Conservation (phyloP, 2,113 vertebrate genomes). For the Hystrix cristata region DNA sequence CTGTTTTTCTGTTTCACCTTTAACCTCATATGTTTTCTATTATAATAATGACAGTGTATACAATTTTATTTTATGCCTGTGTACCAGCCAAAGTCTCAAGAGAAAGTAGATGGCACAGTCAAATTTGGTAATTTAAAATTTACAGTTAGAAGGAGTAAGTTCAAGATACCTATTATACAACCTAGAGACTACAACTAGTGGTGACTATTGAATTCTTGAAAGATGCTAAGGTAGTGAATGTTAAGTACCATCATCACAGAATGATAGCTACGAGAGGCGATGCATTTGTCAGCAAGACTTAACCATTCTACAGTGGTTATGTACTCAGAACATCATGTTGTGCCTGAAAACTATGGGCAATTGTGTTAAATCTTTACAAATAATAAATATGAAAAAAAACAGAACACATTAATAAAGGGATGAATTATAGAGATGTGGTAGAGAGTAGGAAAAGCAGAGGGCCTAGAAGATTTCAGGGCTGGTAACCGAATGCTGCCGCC, state of each 20-base stretch:
- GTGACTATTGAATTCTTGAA: neutral
- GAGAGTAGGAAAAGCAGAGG: neutral
- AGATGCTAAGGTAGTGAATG: neutral
- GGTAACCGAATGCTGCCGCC: neutral
- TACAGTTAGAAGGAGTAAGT: neutral
- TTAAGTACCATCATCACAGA: neutral
- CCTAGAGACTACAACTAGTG: neutral
- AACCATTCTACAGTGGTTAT: neutral
- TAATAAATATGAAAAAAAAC: neutral
- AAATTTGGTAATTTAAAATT: conserved; percentile 33
- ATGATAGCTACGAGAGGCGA: too few relatives aligned
- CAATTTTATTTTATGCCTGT: conserved; percentile 17
- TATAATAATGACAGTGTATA: neutral
- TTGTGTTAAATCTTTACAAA: neutral
- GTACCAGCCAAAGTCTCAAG: neutral
- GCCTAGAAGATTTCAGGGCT: neutral
- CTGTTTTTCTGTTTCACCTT: conserved; percentile 49
- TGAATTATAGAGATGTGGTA: neutral
- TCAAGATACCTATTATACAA: neutral
- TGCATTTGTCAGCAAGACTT: neutral
- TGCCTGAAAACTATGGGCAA: neutral
- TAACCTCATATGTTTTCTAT: conserved; percentile 40
- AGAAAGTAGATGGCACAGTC: neutral
- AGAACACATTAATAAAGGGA: neutral
- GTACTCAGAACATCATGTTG: neutral